Conservation (phyloP, 2,113 vertebrate species). For the Nothobranchius furzeri region DNA sequence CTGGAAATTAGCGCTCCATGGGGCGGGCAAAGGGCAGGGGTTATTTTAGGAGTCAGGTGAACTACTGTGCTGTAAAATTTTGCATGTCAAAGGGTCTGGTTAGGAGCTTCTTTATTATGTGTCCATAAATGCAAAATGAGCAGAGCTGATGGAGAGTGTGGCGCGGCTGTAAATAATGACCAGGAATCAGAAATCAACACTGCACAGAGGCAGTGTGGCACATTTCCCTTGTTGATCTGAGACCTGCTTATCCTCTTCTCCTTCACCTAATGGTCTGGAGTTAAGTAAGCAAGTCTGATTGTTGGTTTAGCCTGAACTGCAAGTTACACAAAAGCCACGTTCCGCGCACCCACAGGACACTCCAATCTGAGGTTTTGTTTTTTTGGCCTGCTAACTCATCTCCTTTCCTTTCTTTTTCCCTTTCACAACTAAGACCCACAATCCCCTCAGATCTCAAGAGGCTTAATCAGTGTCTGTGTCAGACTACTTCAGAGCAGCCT, state of each 20-base stretch:
- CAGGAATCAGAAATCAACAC: slow-evolving; percentile 22
- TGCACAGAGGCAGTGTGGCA: slow-evolving; percentile 24
- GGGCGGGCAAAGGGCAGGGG: slow-evolving; percentile 53
- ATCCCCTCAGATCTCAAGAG: slow-evolving; percentile 79
- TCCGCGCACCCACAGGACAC: slow-evolving; percentile 56
- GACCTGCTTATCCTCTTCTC: slow-evolving; percentile 48
- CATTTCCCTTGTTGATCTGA: slow-evolving; percentile 47
- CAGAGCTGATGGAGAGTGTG: slow-evolving; percentile 9
- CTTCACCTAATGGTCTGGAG: slow-evolving; percentile 47
- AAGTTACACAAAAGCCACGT: slow-evolving; percentile 45
- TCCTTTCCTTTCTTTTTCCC: slow-evolving; percentile 52
- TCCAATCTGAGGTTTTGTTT: slow-evolving; percentile 68
- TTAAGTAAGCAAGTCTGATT: slow-evolving; percentile 64
- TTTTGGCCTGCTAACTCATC: slow-evolving; percentile 40
- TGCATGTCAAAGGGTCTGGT: slow-evolving; percentile 64
- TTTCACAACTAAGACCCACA: slow-evolving; percentile 73
- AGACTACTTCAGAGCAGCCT: slow-evolving; percentile 74
- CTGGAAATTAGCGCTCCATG: slow-evolving; percentile 34
- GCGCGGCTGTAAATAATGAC: slow-evolving; percentile 44
- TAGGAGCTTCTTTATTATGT: slow-evolving; percentile 54
- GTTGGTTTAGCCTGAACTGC: slow-evolving; percentile 51
- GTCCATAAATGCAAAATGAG: slow-evolving; percentile 28
- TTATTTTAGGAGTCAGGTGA: slow-evolving; percentile 56
- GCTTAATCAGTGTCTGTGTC: slow-evolving; percentile 81
- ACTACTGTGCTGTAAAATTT: slow-evolving; percentile 54